Percentiles rank a stretch among this genome's conserved stretches.
phyloP scores from a whole-genome alignment of 2,888 invertebrate species.

The Acleris sparsana region DNA sequence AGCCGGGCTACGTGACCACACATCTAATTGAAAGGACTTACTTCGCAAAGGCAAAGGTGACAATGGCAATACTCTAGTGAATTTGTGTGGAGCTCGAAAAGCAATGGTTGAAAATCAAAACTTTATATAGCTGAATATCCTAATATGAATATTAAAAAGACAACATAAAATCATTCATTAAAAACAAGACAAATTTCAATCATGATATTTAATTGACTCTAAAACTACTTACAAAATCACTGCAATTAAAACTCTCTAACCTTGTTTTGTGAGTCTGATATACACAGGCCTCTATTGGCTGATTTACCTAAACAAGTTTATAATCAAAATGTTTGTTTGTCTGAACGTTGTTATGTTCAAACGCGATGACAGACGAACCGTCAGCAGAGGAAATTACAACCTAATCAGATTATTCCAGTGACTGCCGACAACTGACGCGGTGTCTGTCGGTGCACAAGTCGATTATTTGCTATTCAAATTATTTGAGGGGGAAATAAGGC shows the following conservation, averaged over 20 bases:
- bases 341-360: constrained; percentile 40
- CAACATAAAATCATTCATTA: no score
- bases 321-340: constrained; percentile 49
- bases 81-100: constrained; percentile 3
- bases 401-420: constrained; percentile 73
- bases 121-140: neutral
- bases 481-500: constrained; percentile 19
- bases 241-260: no score
- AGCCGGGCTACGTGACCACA: constrained; percentile 61
- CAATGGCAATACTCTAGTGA: constrained; percentile 20
- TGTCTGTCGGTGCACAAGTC: constrained; percentile 27
- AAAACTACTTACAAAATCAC: no score
- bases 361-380: constrained; percentile 52
- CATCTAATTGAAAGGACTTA: constrained; percentile 53
- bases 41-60: constrained; percentile 20
- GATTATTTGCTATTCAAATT: constrained; percentile 32
- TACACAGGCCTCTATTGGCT: neutral
- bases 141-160: no score
- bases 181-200: no score
- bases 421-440: constrained; percentile 60
- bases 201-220: no score
- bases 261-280: no score
- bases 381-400: constrained; percentile 71
- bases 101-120: neutral
- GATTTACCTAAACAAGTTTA: constrained; percentile 36